Base-by-base conservation (phyloP, 1,140 invertebrate species). In the Rhagoletis zephyria region DNA sequence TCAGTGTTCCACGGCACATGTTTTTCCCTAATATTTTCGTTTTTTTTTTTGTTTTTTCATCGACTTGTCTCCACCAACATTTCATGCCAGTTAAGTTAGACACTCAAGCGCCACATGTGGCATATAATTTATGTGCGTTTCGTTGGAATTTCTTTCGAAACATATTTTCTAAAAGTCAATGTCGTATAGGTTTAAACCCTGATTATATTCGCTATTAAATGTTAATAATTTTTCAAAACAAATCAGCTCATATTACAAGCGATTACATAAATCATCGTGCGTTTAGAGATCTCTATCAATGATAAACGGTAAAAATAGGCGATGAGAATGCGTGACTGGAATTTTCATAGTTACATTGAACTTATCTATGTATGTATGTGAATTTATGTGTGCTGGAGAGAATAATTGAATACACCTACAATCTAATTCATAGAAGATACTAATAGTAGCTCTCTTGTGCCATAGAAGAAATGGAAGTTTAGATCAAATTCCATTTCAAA, bases 241-340 rank as follows among this genome's bases (percentile, higher is more conserved):
- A 56, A 81, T 56, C 74, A 81, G 74, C 74, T 81, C 74, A 81
- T 81, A 81, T 81, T 81, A 81, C 74, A 81, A 81, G 74, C 74
- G 74, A 81, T 81, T 81, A 81, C 74, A 81, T 81, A 81, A 81
- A 81, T 81, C 74, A 81, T 81, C 45, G 74, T 19, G 48, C 48
- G 48, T 16, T 56, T 56, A 51, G 42, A 81, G 74, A 81, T 81
- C 74, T 81, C 48, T 30, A 81, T 59, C 74, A 81, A 56, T 81
- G 74, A 81, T 81, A 81, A 81, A 16, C 7, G 4, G 7, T 48
- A 14, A 30, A n/a, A 59, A 0, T 16, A 10, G 67, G 12, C 40
- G 45, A 16, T 74, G 51, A 56, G 45, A 30, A 59, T 81, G 16
- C 19, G 74, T 10, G 48, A 0, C 16, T 81, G n/a, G 19, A 81